These are phyloP conservation scores for Drosophila pandora DNA, from an alignment of 1,140 invertebrate genomes.

Conservation along the genomic window DNA sequence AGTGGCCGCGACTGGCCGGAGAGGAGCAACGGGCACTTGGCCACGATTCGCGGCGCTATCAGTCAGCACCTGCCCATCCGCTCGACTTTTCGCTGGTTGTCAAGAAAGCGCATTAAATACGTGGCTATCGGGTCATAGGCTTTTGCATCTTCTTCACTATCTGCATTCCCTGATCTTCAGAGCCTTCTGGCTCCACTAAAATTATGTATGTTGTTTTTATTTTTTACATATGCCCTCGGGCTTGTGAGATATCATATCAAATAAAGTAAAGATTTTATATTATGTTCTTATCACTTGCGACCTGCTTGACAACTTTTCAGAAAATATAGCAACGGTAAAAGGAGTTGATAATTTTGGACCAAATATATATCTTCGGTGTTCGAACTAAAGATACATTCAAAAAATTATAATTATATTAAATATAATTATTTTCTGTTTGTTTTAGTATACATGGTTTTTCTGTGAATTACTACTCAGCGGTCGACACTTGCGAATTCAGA, in stretches of 20 bases:
- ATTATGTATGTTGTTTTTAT: neutral
- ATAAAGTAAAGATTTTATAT: neutral
- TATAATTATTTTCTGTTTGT: neutral
- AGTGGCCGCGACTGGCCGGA: conserved; percentile 51
- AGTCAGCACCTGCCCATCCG: conserved; percentile 32
- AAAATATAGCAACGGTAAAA: no score
- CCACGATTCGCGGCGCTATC: conserved; percentile 49
- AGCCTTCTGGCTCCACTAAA: neutral
- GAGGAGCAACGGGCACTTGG: conserved; percentile 56
- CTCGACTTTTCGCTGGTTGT: conserved; percentile 53
- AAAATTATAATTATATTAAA: no score
- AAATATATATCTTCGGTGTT: no score
- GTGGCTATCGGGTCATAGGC: conserved; percentile 7
- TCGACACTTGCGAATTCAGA: neutral
- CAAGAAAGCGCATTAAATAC: conserved; percentile 33
- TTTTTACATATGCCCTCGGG: neutral
- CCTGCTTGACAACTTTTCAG: no score
- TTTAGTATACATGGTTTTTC: neutral
- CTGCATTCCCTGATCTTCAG: conserved; percentile 11
- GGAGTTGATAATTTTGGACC: no score
- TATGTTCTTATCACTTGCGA: no score
- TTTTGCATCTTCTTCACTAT: conserved; percentile 1
- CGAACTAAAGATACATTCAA: no score
- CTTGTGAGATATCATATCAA: neutral
- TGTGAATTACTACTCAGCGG: neutral